These are phyloP conservation scores for Prionace glauca DNA, from an alignment of 2,797 vertebrate species.

Conservation along the genomic window DNA sequence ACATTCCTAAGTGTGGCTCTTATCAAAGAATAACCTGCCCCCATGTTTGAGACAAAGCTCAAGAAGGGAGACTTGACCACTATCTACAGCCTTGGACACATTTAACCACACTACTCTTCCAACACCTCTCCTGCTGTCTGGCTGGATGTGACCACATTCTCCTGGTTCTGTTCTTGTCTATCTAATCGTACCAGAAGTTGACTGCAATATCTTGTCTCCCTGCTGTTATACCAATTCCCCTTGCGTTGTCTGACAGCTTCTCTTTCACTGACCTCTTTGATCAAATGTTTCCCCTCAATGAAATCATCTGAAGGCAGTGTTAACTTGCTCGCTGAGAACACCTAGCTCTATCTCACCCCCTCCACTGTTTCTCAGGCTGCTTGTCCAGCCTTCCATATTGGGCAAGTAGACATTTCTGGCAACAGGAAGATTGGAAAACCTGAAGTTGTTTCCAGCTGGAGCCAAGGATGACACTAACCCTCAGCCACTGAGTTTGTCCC, in stretches of 20 bases:
- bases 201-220: background rate
- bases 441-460: background rate
- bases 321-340: background rate
- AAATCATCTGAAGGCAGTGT: background rate
- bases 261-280: no score
- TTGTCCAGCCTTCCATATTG: background rate
- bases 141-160: background rate
- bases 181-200: background rate
- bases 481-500: no score
- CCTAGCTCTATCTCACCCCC: background rate
- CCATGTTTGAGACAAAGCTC: no score
- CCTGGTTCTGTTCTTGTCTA: no score
- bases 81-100: background rate
- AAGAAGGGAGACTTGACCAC: no score
- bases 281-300: background rate
- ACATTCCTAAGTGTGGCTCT: background rate
- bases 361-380: background rate
- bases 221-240: background rate
- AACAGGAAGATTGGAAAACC: background rate
- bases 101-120: background rate
- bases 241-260: no score
- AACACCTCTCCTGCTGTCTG: background rate
- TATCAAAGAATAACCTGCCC: background rate
- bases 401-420: background rate
- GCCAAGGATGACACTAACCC: no score